Evolutionary conservation across 2,113 vertebrate genomes (phyloP).

Genomic region (Eptesicus fuscus): DNA sequence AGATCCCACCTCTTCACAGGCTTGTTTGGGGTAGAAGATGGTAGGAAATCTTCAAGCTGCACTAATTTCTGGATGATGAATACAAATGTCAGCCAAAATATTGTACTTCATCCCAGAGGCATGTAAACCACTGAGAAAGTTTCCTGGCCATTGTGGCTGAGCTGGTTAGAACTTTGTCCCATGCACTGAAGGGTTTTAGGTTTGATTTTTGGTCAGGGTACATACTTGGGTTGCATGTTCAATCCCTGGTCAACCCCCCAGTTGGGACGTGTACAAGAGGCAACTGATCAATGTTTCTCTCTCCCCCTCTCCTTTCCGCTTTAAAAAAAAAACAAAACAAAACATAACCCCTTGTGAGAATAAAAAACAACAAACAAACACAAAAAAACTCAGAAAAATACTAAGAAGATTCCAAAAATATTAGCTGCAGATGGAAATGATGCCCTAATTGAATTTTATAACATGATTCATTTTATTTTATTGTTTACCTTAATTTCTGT

Average conservation of each 20-base stretch:
- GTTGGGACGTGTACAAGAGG: background rate
- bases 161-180: background rate
- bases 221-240: background rate
- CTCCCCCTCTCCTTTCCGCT: background rate
- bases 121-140: background rate
- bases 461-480: background rate
- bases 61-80: background rate
- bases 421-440: background rate
- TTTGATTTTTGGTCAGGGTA: background rate
- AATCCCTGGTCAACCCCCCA: background rate
- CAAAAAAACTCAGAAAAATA: background rate
- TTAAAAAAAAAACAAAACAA: background rate
- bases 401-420: background rate
- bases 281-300: background rate
- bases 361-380: background rate
- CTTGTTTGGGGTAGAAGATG: background rate
- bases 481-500: slow-evolving; percentile 20
- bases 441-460: background rate
- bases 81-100: background rate
- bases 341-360: background rate
- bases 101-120: slow-evolving; percentile 55
- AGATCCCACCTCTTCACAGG: background rate
- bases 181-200: background rate
- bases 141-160: background rate
- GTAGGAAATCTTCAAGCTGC: background rate